Conservation (phyloP, 2,113 vertebrate species). For the Electrona antarctica region DNA sequence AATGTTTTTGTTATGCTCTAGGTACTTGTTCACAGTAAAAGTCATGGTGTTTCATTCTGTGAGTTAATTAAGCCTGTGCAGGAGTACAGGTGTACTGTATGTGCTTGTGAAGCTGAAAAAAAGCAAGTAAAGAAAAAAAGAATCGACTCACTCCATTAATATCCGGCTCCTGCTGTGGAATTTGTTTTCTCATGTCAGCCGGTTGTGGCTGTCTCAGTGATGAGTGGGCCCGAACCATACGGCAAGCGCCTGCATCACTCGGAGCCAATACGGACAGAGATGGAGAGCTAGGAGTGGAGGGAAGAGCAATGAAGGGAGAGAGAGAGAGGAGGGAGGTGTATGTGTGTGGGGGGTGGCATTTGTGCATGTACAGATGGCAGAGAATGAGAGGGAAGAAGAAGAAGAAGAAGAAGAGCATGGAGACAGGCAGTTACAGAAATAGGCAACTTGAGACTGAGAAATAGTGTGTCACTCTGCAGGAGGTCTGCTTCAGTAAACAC, state of each 20-base stretch:
- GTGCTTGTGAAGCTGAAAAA: neutral
- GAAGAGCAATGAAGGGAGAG: slow-evolving; percentile 25
- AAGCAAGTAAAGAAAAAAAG: neutral
- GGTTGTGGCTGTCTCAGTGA: slow-evolving; percentile 63
- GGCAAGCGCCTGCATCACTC: slow-evolving; percentile 38
- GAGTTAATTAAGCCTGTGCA: no score
- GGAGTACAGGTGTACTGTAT: neutral
- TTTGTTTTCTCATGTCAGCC: slow-evolving; percentile 61
- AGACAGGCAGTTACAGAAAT: neutral
- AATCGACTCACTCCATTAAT: slow-evolving; percentile 56
- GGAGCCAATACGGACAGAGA: slow-evolving; percentile 43
- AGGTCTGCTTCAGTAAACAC: slow-evolving; percentile 19
- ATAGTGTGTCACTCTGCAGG: slow-evolving; percentile 20
- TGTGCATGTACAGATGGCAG: no score
- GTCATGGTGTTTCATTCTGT: no score
- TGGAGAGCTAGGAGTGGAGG: slow-evolving; percentile 15
- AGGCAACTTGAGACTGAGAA: neutral
- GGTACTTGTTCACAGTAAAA: no score
- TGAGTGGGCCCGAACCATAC: slow-evolving; percentile 48
- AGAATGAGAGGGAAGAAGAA: neutral
- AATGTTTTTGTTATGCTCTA: no score
- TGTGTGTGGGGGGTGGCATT: no score
- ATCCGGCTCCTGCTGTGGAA: slow-evolving; percentile 47
- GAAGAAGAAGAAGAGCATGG: neutral
- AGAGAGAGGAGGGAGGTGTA: neutral